phyloP scores from a whole-genome alignment of 2,113 vertebrate species.

The Chaetops frenatus region DNA sequence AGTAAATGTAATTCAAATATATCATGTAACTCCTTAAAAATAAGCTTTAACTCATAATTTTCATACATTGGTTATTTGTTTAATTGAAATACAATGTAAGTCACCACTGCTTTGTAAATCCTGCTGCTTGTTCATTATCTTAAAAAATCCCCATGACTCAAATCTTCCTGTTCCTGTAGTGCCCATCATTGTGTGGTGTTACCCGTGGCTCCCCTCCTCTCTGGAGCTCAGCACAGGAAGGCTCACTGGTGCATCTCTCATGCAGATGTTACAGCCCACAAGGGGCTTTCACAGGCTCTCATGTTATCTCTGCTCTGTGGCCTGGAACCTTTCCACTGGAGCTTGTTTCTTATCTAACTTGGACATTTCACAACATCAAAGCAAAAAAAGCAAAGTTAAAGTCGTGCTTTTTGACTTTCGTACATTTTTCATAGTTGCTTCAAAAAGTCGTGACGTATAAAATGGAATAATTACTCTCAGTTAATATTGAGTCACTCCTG shows the following conservation, averaged over 20 bases:
- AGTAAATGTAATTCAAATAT: not conserved
- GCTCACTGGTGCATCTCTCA: not conserved
- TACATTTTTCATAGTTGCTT: not conserved
- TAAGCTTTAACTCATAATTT: not conserved
- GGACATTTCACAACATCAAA: not conserved
- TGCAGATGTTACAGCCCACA: not conserved
- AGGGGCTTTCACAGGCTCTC: not conserved
- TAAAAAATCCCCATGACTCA: not conserved
- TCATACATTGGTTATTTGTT: not conserved
- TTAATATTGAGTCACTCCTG: not conserved
- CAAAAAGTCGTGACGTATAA: not conserved
- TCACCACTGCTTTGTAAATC: not conserved
- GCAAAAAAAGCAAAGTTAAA: not conserved
- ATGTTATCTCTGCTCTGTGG: slow-evolving; percentile 19
- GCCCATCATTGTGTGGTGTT: not conserved
- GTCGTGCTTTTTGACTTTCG: not conserved
- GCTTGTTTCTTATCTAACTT: slow-evolving; percentile 7
- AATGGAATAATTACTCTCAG: not conserved
- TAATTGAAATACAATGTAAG: not conserved
- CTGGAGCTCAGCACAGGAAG: not conserved
- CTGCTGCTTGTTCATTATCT: not conserved
- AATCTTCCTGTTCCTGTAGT: not conserved
- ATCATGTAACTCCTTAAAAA: not conserved
- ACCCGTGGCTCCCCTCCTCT: not conserved
- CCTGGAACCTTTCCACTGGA: not conserved